A percentile compares a stretch with the other conserved stretches of the same genome.
phyloP scores from a whole-genome alignment of 2,113 vertebrate species.

The Dendrocopos noguchii region DNA sequence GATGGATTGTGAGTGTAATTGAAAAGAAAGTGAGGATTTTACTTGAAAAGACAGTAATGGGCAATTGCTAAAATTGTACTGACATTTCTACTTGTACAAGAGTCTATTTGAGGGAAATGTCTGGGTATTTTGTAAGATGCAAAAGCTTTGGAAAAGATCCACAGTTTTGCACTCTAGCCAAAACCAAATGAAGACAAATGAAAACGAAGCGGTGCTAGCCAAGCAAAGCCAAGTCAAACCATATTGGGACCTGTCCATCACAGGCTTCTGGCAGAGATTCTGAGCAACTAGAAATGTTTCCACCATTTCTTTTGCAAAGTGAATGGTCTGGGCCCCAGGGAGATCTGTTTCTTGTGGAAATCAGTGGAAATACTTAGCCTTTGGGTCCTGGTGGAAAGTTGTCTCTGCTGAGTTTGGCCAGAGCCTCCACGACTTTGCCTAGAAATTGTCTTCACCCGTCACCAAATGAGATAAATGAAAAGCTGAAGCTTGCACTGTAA shows the following conservation, averaged over 20 bases:
- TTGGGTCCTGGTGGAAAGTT: slow-evolving; percentile 12
- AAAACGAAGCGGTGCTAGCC: not conserved
- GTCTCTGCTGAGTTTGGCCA: slow-evolving; percentile 6
- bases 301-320: not conserved
- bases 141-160: slow-evolving; percentile 35
- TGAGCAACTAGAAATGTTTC: slow-evolving; percentile 18
- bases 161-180: slow-evolving; percentile 27
- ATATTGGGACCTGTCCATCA: slow-evolving; percentile 11
- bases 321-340: slow-evolving; percentile 14
- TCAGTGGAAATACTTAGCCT: slow-evolving; percentile 26
- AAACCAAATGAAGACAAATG: slow-evolving; percentile 57
- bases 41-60: slow-evolving; percentile 44
- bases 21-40: slow-evolving; percentile 43
- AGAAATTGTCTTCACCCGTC: not conserved
- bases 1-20: not conserved
- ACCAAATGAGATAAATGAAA: slow-evolving; percentile 17
- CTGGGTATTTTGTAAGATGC: slow-evolving; percentile 18
- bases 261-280: slow-evolving; percentile 3
- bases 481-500: not conserved
- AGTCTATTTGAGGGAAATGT: slow-evolving; percentile 28
- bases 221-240: slow-evolving; percentile 31
- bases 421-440: not conserved
- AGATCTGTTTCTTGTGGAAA: slow-evolving; percentile 40
- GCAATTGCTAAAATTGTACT: slow-evolving; percentile 30
- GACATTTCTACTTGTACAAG: slow-evolving; percentile 18